These are phyloP conservation scores for Coleophora deauratella DNA, from an alignment of 2,888 invertebrate species.

Conservation along the genomic window DNA sequence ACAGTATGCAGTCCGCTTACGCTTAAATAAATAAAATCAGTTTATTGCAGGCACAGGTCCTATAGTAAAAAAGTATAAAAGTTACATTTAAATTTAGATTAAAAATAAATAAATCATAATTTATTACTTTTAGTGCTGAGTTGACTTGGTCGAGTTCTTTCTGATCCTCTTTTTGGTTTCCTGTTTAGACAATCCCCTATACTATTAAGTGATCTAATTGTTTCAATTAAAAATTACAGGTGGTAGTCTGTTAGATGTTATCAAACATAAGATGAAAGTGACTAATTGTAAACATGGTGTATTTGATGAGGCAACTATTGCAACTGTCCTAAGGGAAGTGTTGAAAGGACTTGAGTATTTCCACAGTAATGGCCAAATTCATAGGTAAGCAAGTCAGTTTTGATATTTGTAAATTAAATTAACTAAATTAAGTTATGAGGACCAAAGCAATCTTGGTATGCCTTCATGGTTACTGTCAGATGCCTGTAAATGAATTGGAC, in stretches of 20 bases:
- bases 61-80: too few species aligned
- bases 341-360: constrained; percentile 98
- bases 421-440: neutral
- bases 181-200: too few species aligned
- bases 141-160: too few species aligned
- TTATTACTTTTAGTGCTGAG: too few species aligned
- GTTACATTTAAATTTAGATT: too few species aligned
- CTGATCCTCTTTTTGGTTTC: too few species aligned
- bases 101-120: too few species aligned
- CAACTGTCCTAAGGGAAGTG: constrained; percentile 96
- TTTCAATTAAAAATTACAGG: constrained; percentile 53
- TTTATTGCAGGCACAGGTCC: too few species aligned
- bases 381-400: constrained; percentile 77
- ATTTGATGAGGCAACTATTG: constrained; percentile 97
- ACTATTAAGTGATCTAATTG: too few species aligned
- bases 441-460: neutral
- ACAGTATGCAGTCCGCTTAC: too few species aligned
- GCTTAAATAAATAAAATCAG: too few species aligned
- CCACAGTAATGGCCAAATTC: constrained; percentile 98
- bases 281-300: constrained; percentile 95
- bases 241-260: constrained; percentile 90
- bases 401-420: too few species aligned
- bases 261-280: constrained; percentile 96
- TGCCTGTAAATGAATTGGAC: neutral
- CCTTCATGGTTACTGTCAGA: neutral